Percentiles rank a stretch among this genome's conserved stretches.
Evolutionary conservation across 2,888 invertebrate species (phyloP).

Genomic region (Tromatobia lineatoria): DNA sequence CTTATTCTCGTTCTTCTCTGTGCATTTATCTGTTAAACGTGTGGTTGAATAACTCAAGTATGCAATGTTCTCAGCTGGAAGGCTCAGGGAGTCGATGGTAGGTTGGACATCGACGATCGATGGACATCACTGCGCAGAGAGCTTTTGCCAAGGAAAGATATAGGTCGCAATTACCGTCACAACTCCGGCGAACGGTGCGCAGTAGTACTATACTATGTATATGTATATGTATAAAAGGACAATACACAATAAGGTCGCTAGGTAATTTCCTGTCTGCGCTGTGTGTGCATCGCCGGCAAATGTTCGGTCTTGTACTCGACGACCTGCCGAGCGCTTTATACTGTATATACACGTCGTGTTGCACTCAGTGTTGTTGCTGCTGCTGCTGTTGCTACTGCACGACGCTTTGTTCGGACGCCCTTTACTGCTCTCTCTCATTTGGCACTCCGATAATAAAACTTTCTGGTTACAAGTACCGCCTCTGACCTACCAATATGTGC

Average conservation of each 20-base stretch:
- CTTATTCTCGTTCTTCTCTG: background rate
- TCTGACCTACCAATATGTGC: background rate
- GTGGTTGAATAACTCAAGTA: background rate
- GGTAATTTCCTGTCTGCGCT: slow-evolving; percentile 82
- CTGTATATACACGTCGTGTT: slow-evolving; percentile 4
- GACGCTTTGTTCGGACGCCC: slow-evolving; percentile 61
- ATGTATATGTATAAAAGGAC: slow-evolving; percentile 67
- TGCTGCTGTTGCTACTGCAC: slow-evolving; percentile 22
- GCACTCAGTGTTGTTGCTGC: background rate
- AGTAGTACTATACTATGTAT: slow-evolving; percentile 2
- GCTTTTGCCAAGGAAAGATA: slow-evolving; percentile 55
- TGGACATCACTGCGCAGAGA: slow-evolving; percentile 44
- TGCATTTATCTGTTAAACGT: background rate
- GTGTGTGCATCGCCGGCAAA: slow-evolving; percentile 53
- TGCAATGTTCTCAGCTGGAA: background rate
- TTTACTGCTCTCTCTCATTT: slow-evolving; percentile 56
- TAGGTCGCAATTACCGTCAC: slow-evolving; percentile 65
- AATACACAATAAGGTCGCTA: slow-evolving; percentile 81
- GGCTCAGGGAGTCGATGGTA: background rate
- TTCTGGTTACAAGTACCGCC: background rate
- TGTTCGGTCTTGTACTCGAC: slow-evolving; percentile 46
- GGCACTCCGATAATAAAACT: slow-evolving; percentile 46
- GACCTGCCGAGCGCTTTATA: slow-evolving; percentile 37
- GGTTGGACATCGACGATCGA: slow-evolving; percentile 31
- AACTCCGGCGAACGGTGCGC: slow-evolving; percentile 26